These are phyloP conservation scores for Pygmarrhopalites habei DNA, from an alignment of 1,140 invertebrate genomes.

Conservation along the genomic window DNA sequence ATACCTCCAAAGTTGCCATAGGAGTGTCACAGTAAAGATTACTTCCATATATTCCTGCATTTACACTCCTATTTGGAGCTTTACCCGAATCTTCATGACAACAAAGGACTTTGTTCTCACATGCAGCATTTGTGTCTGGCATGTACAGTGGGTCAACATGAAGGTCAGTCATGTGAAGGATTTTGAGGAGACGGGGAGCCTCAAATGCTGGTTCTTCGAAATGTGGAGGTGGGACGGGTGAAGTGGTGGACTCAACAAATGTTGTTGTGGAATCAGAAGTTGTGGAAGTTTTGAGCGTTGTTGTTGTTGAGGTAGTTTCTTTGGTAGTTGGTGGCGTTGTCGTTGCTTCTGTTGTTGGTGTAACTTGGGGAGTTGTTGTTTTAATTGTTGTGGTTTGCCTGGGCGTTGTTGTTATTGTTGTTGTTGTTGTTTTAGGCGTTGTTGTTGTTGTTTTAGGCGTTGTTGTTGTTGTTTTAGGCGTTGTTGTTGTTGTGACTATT, in stretches of 20 bases:
- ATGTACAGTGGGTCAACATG: conserved; percentile 71
- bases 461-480: not conserved
- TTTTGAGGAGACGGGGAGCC: conserved; percentile 43
- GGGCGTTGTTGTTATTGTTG: not conserved
- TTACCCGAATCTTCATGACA: conserved; percentile 57
- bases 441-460: not conserved
- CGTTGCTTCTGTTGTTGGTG: not conserved
- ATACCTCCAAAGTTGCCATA: conserved; percentile 55
- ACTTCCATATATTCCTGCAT: conserved; percentile 71
- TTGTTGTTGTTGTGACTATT: too few relatives aligned
- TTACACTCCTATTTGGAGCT: conserved; percentile 40
- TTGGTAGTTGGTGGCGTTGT: not conserved
- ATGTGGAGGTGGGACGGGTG: not conserved
- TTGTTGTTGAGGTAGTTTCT: not conserved
- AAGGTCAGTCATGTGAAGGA: conserved; percentile 70
- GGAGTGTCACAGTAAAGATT: conserved; percentile 67
- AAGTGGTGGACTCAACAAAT: not conserved
- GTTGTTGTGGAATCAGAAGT: not conserved
- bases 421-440: conserved; percentile 1
- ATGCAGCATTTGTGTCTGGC: conserved; percentile 57
- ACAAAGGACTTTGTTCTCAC: conserved; percentile 63
- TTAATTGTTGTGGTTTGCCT: not conserved
- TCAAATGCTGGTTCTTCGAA: not conserved
- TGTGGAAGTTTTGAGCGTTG: not conserved
- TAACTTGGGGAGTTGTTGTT: too few relatives aligned